phyloP scores from a whole-genome alignment of 1,140 invertebrate species.

The Nasonia longicornis region DNA sequence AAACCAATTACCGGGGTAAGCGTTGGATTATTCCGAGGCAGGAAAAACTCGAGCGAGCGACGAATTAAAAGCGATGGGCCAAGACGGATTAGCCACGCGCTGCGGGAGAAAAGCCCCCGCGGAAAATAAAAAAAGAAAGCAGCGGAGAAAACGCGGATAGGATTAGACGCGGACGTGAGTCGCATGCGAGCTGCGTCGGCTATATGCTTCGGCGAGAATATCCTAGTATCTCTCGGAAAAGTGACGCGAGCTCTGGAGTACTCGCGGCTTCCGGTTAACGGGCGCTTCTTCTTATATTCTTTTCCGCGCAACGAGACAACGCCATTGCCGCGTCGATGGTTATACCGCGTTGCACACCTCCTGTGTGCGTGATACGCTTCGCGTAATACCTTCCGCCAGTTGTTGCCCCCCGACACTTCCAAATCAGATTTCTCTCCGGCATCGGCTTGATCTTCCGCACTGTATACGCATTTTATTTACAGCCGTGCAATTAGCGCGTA shows the following conservation, averaged over 20 bases:
- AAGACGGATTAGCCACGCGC: background rate
- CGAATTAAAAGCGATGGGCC: background rate
- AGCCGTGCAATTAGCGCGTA: background rate
- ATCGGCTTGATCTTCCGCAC: background rate
- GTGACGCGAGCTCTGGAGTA: background rate
- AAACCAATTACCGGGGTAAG: too few relatives aligned
- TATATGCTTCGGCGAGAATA: background rate
- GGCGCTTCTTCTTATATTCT: background rate
- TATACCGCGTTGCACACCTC: background rate
- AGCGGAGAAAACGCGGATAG: constrained; percentile 4
- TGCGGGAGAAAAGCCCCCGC: background rate
- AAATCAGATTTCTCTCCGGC: background rate
- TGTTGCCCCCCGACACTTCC: constrained; percentile 3
- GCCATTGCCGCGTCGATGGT: background rate
- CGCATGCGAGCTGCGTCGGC: background rate
- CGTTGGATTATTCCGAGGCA: too few relatives aligned
- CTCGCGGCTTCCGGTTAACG: constrained; percentile 21
- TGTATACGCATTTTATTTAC: background rate
- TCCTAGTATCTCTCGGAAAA: background rate
- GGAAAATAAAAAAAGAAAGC: background rate
- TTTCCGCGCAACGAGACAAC: background rate
- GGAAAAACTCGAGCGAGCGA: background rate
- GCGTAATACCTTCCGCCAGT: constrained; percentile 8
- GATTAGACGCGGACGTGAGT: constrained; percentile 21
- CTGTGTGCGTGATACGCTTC: background rate